Percentiles rank a stretch among this genome's conserved stretches.
These are phyloP conservation scores for Promerops cafer DNA, from an alignment of 2,113 vertebrate species.

Conservation along the genomic window DNA sequence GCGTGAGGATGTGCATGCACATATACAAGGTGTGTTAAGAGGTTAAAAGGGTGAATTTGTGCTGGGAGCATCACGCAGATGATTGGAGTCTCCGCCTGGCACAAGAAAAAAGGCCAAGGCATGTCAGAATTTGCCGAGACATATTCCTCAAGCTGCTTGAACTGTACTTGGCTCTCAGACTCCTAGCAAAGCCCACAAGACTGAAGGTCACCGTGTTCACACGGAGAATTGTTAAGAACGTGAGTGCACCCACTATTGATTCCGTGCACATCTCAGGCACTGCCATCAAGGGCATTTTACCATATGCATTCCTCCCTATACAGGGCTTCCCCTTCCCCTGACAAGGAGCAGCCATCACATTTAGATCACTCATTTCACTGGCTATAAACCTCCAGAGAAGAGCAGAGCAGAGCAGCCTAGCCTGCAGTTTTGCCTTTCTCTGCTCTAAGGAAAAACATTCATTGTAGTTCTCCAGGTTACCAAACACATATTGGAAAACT, in stretches of 20 bases:
- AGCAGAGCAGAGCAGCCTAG: background rate
- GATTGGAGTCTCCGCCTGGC: conserved; percentile 46
- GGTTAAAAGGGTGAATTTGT: conserved; percentile 42
- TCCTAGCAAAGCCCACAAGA: conserved; percentile 1
- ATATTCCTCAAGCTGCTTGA: conserved; percentile 21
- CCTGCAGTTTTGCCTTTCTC: background rate
- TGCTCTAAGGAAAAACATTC: background rate
- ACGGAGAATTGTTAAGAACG: background rate
- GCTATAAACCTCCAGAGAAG: background rate
- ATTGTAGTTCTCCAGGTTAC: background rate
- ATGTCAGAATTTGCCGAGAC: conserved; percentile 46
- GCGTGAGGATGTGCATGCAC: conserved; percentile 36
- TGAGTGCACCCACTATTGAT: background rate
- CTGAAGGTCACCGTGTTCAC: background rate
- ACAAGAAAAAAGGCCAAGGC: conserved; percentile 50
- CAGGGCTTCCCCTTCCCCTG: background rate
- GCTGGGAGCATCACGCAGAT: conserved; percentile 14
- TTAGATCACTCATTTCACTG: background rate
- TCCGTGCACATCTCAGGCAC: background rate
- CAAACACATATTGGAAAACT: background rate
- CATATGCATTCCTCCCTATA: background rate
- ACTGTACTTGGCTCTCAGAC: background rate
- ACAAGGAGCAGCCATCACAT: background rate
- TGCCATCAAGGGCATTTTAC: background rate
- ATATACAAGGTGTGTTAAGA: conserved; percentile 1